phyloP scores from a whole-genome alignment of 2,113 vertebrate species.

The Trematocara macrostoma region DNA sequence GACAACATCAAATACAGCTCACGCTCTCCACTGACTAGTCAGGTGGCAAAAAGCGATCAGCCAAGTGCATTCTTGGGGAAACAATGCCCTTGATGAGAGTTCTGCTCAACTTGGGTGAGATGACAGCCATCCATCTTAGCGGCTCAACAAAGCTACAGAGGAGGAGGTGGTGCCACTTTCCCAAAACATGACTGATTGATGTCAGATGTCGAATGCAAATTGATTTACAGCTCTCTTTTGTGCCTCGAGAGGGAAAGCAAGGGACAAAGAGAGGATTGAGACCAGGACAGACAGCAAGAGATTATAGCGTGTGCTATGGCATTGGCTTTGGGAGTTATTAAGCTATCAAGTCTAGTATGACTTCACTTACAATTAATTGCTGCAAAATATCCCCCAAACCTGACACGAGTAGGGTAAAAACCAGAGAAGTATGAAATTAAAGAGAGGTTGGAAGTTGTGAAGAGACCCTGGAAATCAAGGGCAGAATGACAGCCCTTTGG shows the following conservation, averaged over 20 bases:
- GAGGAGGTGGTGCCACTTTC: slow-evolving; percentile 43
- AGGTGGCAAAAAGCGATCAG: slow-evolving; percentile 6
- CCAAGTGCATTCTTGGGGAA: slow-evolving; percentile 28
- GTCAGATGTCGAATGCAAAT: slow-evolving; percentile 65
- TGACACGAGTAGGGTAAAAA: neutral
- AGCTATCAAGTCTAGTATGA: slow-evolving; percentile 35
- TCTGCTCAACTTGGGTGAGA: slow-evolving; percentile 44
- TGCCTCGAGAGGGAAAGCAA: neutral
- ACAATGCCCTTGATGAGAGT: slow-evolving; percentile 62
- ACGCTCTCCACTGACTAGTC: neutral
- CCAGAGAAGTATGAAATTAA: neutral
- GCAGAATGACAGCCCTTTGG: slow-evolving; percentile 69
- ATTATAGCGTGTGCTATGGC: slow-evolving; percentile 16
- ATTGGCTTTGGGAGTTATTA: slow-evolving; percentile 42
- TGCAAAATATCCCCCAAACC: slow-evolving; percentile 30
- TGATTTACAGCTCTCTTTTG: slow-evolving; percentile 56
- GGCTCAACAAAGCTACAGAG: slow-evolving; percentile 34
- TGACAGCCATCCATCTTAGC: slow-evolving; percentile 60
- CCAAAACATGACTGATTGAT: slow-evolving; percentile 67
- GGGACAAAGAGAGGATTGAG: neutral
- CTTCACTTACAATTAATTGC: slow-evolving; percentile 37
- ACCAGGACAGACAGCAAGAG: neutral
- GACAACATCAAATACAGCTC: neutral
- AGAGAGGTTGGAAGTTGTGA: slow-evolving; percentile 35
- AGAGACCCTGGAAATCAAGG: slow-evolving; percentile 74